Evolutionary conservation across 2,888 invertebrate species (phyloP), one percentile per base, ranked within the genome.

Genomic region (Cataglyphis albicans): DNA sequence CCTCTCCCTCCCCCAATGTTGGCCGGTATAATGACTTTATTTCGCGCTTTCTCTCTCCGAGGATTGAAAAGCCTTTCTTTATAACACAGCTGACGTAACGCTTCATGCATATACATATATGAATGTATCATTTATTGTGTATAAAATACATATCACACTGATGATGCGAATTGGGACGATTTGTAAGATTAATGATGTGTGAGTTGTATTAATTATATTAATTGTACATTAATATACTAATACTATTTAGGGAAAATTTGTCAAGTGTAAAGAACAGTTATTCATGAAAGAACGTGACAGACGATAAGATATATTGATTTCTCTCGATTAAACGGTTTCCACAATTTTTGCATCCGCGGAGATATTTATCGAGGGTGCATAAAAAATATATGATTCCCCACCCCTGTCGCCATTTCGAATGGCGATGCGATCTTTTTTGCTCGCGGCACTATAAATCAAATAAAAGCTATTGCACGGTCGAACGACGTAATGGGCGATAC

Each of bases 401-500:
- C 18, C 3, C 59, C 44, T 12, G 57, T n/a, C 59, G 59, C 59
- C 72, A 59, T 80, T 80, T 72, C 72, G 59, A 72, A 59, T 44
- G 32, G 72, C 59, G 72, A 72, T 72, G 57, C 59, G 59, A 80
- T 80, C 78, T 72, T 59, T 52, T 72, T 80, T 70, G 72, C 72
- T 72, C 59, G 78, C 78, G 72, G 78, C 78, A 38, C 59, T 80
- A 80, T 72, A 80, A 80, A 80, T 80, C 78, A 80, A 80, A 80
- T 80, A 70, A 80, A 80, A 80, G 72, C 78, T 70, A 80, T 80
- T 80, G 78, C 78, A 59, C 72, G 41, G 72, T 25, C 72, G 90
- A 84, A 88, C 86, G 88, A 88, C 90, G 90, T 88, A 88, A 88
- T 86, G 90, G 86, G 84, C 83, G 90, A 88, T 86, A 88, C 84